A percentile compares a stretch with the other conserved stretches of the same genome.
Evolutionary conservation across 2,888 invertebrate genomes (phyloP).

Genomic region (Parthenolecanium corni): DNA sequence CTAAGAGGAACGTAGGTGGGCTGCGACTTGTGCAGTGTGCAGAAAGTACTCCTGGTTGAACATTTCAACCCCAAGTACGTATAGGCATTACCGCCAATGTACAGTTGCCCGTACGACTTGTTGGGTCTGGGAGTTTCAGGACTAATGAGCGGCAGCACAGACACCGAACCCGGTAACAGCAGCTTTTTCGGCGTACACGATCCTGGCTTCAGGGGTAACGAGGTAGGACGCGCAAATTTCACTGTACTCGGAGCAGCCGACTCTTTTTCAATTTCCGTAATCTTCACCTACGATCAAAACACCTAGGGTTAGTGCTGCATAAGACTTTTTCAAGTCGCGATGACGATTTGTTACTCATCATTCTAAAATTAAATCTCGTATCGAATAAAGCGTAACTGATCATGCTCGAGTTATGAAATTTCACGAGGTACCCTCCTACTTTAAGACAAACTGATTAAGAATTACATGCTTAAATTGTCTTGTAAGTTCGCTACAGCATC

Average conservation of each 20-base stretch:
- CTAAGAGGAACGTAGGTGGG: slow-evolving; percentile 70
- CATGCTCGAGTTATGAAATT: no score
- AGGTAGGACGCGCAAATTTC: slow-evolving; percentile 56
- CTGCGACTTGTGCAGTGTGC: slow-evolving; percentile 84
- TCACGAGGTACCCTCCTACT: no score
- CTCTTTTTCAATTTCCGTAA: background rate
- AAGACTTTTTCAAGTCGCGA: no score
- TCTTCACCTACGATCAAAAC: background rate
- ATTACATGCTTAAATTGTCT: no score
- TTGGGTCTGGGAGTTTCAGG: slow-evolving; percentile 84
- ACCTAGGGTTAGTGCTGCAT: no score
- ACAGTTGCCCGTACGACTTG: slow-evolving; percentile 78
- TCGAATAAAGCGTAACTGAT: no score
- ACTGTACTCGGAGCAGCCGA: background rate
- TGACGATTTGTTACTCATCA: no score
- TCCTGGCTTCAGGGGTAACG: slow-evolving; percentile 71
- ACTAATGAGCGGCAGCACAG: slow-evolving; percentile 71
- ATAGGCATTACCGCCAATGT: slow-evolving; percentile 81
- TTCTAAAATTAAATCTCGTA: no score
- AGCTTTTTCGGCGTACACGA: slow-evolving; percentile 69
- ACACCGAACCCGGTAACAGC: slow-evolving; percentile 70
- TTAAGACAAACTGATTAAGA: no score
- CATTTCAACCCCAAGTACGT: slow-evolving; percentile 83
- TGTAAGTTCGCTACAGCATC: no score
- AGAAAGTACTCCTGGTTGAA: slow-evolving; percentile 81